Conservation (phyloP, 2,113 vertebrate species). For the Sorex fumeus region DNA sequence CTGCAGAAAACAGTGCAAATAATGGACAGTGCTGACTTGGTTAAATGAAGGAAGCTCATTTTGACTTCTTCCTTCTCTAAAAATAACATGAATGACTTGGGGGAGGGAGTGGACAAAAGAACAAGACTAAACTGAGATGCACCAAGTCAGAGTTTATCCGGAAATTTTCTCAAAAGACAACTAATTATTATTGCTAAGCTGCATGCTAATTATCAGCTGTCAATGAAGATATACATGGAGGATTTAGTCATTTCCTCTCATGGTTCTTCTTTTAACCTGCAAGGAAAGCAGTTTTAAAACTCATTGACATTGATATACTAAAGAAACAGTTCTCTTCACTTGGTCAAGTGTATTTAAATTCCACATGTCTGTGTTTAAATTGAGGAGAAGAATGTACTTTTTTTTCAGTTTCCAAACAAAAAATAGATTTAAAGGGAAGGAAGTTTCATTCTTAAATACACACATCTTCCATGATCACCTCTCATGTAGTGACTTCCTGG, state of each 20-base stretch:
- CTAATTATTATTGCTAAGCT: conserved; percentile 81
- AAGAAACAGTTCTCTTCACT: conserved; percentile 1
- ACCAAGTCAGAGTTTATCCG: conserved; percentile 71
- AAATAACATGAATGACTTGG: conserved; percentile 76
- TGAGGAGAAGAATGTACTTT: background rate
- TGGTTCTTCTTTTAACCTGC: conserved; percentile 67
- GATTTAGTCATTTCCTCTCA: conserved; percentile 81
- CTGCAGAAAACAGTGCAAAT: conserved; percentile 69
- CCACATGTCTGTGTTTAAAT: background rate
- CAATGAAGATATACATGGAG: conserved; percentile 73
- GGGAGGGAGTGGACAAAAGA: conserved; percentile 74
- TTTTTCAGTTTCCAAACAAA: background rate
- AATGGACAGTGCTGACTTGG: conserved; percentile 58
- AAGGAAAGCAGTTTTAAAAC: conserved; percentile 62
- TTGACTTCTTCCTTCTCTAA: conserved; percentile 73
- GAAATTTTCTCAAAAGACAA: conserved; percentile 81
- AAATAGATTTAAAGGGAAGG: background rate
- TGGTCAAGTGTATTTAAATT: conserved; percentile 64
- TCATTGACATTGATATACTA: conserved; percentile 54
- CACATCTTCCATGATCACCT: background rate
- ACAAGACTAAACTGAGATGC: conserved; percentile 65
- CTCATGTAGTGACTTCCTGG: background rate
- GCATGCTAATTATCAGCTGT: conserved; percentile 81
- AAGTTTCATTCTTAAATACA: background rate
- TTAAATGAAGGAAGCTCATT: conserved; percentile 47